A percentile compares a stretch with the other conserved stretches of the same genome.
Conservation (phyloP, 2,888 invertebrate genomes). For the Tineola bisselliella region DNA sequence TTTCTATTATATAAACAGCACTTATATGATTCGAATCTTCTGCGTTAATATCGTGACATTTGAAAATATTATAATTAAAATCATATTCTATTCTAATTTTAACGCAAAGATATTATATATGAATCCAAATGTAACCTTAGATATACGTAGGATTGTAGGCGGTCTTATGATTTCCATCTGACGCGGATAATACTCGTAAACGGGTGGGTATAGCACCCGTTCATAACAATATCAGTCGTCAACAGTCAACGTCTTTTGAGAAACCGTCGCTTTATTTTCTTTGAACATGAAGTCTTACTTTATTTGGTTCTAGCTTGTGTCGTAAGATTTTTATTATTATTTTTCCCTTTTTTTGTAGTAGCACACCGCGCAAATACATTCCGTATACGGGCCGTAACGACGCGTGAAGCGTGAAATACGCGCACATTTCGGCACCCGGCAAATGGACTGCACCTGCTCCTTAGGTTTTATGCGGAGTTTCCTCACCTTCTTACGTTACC, state of each 20-base stretch:
- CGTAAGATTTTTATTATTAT: conserved; percentile 60
- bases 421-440: conserved; percentile 55
- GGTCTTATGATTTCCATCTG: background rate
- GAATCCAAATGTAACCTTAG: background rate
- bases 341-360: conserved; percentile 51
- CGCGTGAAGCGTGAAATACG: conserved; percentile 61
- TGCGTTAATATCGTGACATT: too few species aligned
- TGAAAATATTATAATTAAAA: background rate
- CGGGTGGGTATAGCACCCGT: background rate
- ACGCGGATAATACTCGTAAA: background rate
- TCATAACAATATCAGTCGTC: conserved; percentile 6
- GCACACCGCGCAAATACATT: conserved; percentile 36
- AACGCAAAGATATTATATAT: background rate
- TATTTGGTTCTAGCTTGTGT: conserved; percentile 29
- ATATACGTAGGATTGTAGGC: background rate
- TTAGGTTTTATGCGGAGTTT: conserved; percentile 65
- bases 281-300: conserved; percentile 34
- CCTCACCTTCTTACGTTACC: conserved; percentile 59
- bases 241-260: conserved; percentile 19
- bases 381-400: conserved; percentile 48
- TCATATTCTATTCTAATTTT: background rate
- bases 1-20: background rate
- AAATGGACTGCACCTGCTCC: conserved; percentile 67
- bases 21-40: too few species aligned
- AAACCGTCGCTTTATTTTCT: conserved; percentile 25